A percentile compares a stretch with the other conserved stretches of the same genome.
phyloP scores from a whole-genome alignment of 2,797 vertebrate genomes.

The Philypnodon macrostomus region DNA sequence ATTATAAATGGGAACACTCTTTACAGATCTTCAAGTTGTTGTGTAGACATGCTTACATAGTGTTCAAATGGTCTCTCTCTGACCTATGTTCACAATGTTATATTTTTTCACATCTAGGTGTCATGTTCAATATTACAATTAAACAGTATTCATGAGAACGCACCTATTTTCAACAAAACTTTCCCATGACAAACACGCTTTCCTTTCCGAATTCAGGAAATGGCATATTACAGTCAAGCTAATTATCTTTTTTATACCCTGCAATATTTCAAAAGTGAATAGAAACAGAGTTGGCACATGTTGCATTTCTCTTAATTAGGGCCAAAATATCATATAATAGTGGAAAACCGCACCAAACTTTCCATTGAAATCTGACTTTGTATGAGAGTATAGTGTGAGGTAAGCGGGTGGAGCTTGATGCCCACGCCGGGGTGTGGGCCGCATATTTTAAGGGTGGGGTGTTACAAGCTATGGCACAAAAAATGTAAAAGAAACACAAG shows the following conservation, averaged over 20 bases:
- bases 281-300: conserved; percentile 30
- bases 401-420: conserved; percentile 53
- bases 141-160: background rate
- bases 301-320: conserved; percentile 14
- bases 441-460: conserved; percentile 53
- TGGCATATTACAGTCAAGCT: conserved; percentile 7
- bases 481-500: conserved; percentile 2
- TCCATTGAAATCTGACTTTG: conserved; percentile 49
- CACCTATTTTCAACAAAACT: background rate
- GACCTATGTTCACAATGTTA: too few species aligned
- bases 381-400: conserved; percentile 49
- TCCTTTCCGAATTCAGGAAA: conserved; percentile 7
- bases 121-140: background rate
- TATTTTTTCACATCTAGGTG: too few species aligned
- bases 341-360: conserved; percentile 44
- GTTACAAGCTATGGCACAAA: conserved; percentile 18
- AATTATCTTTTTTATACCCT: conserved; percentile 16
- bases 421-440: conserved; percentile 55
- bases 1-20: too few species aligned
- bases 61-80: too few species aligned
- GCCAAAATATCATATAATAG: conserved; percentile 35
- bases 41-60: too few species aligned
- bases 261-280: conserved; percentile 20
- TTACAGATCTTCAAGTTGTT: too few species aligned
- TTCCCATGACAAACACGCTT: conserved; percentile 10